Evolutionary conservation across 1,140 invertebrate species (phyloP).

Genomic region (Apis dorsata): DNA sequence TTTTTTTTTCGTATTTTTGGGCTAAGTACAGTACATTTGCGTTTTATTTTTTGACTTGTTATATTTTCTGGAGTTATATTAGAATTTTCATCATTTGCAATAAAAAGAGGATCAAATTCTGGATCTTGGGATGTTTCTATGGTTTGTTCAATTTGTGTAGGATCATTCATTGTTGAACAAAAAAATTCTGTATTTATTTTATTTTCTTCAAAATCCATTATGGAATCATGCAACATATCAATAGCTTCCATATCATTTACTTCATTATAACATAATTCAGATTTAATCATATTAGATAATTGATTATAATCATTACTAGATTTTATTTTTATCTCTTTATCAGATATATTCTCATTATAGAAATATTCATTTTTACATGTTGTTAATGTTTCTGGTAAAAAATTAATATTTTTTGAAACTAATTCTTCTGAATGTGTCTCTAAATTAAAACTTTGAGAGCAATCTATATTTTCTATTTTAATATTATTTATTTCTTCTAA

Average conservation of each 20-base stretch:
- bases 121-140: conserved; percentile 30
- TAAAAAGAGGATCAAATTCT: conserved; percentile 45
- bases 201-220: conserved; percentile 36
- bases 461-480: not conserved
- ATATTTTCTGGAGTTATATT: not conserved
- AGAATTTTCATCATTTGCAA: conserved; percentile 21
- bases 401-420: not conserved
- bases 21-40: not conserved
- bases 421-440: not conserved
- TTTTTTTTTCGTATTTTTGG: not conserved
- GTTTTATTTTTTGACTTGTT: not conserved
- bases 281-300: conserved; percentile 12
- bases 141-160: not conserved
- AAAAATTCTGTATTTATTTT: conserved; percentile 45
- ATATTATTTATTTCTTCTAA: not conserved
- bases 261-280: conserved; percentile 27
- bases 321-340: not conserved
- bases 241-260: conserved; percentile 49
- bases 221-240: conserved; percentile 57
- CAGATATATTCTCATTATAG: not conserved
- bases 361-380: not conserved
- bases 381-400: not conserved
- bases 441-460: not conserved
- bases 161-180: conserved; percentile 3
- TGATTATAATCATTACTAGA: not conserved